phyloP scores from a whole-genome alignment of 2,113 vertebrate species.

The Gobio gobio region DNA sequence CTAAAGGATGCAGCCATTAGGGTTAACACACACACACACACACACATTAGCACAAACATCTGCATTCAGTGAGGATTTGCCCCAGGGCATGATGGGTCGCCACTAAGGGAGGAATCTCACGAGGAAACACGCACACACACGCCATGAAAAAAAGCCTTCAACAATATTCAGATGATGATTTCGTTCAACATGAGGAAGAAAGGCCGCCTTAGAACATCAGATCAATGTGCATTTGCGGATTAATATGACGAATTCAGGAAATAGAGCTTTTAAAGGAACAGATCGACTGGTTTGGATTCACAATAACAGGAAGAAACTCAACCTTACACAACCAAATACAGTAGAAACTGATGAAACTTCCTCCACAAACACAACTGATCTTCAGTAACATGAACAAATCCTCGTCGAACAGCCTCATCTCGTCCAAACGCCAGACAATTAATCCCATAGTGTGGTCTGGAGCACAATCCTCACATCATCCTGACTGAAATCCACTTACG shows the following conservation, averaged over 20 bases:
- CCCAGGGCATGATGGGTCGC: constrained; percentile 18
- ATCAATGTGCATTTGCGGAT: background rate
- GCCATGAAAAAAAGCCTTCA: background rate
- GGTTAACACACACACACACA: constrained; percentile 48
- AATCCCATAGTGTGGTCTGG: background rate
- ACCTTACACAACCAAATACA: background rate
- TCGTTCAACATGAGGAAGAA: background rate
- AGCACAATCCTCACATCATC: background rate
- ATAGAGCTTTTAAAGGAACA: background rate
- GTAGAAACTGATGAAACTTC: background rate
- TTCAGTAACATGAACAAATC: background rate
- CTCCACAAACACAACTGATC: background rate
- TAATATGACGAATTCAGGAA: background rate
- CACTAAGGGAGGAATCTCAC: constrained; percentile 7
- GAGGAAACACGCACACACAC: background rate
- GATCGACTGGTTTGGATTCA: background rate
- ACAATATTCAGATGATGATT: background rate
- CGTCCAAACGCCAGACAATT: background rate
- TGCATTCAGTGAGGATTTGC: constrained; percentile 28
- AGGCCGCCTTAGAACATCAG: background rate
- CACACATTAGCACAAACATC: constrained; percentile 58
- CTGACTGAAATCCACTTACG: background rate
- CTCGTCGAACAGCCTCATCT: background rate
- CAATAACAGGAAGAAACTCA: background rate
- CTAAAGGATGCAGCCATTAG: constrained; percentile 67